These are phyloP conservation scores for Aleiodes alternator DNA, from an alignment of 2,888 invertebrate genomes.

Conservation along the genomic window DNA sequence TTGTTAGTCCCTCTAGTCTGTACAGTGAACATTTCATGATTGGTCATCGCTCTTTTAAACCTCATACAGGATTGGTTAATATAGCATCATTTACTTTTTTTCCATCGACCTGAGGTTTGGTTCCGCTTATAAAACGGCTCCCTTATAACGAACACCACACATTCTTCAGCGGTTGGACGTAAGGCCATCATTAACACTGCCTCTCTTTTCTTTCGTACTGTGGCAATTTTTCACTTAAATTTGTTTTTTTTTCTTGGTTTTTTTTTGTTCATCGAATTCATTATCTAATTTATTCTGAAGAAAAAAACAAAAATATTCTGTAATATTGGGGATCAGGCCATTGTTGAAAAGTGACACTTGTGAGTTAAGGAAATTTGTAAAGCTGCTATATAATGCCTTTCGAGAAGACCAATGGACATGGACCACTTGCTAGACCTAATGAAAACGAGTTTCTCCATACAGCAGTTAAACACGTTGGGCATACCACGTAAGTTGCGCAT, in stretches of 20 bases:
- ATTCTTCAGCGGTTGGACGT: slow-evolving; percentile 31
- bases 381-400: slow-evolving; percentile 62
- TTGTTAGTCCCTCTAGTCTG: slow-evolving; percentile 14
- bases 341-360: slow-evolving; percentile 10
- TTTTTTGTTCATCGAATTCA: neutral
- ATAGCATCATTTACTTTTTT: slow-evolving; percentile 51
- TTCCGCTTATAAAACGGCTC: slow-evolving; percentile 49
- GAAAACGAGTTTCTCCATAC: slow-evolving; percentile 67
- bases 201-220: neutral
- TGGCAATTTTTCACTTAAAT: neutral
- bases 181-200: neutral
- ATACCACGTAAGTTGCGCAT: slow-evolving; percentile 59
- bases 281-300: neutral
- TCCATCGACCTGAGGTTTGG: slow-evolving; percentile 37
- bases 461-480: slow-evolving; percentile 61
- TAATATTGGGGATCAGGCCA: too few relatives aligned
- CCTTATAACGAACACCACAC: slow-evolving; percentile 11
- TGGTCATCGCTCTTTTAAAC: slow-evolving; percentile 55
- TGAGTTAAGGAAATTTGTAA: neutral
- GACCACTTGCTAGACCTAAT: slow-evolving; percentile 60
- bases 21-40: slow-evolving; percentile 49
- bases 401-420: slow-evolving; percentile 61
- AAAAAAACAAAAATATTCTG: too few relatives aligned
- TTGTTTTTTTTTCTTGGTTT: neutral
- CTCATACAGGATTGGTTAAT: slow-evolving; percentile 56